Evolutionary conservation across 2,113 vertebrate genomes (phyloP).

Genomic region (Perccottus glenii): DNA sequence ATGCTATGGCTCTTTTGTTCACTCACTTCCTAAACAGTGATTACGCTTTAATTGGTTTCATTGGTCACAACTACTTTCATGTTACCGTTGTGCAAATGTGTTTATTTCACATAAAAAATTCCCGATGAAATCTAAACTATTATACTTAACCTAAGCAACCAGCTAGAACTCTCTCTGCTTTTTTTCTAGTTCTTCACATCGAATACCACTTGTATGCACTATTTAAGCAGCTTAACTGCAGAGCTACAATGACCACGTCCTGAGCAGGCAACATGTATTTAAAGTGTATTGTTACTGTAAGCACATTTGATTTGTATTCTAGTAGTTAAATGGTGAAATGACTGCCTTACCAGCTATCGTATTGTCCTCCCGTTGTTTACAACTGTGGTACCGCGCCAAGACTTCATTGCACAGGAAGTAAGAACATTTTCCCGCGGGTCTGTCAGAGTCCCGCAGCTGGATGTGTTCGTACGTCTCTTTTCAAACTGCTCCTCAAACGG

Average conservation of each 20-base stretch:
- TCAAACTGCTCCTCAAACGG: not conserved
- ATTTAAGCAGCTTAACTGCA: not conserved
- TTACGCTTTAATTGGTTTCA: too few species aligned
- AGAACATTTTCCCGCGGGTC: conserved; percentile 81
- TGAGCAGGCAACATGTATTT: not conserved
- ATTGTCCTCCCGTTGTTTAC: conserved; percentile 45
- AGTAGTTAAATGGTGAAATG: not conserved
- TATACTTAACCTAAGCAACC: too few species aligned
- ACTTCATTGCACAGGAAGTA: conserved; percentile 74
- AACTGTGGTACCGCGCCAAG: conserved; percentile 74
- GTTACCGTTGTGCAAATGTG: too few species aligned
- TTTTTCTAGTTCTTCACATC: not conserved
- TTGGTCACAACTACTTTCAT: too few species aligned
- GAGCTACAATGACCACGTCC: not conserved
- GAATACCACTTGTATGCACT: not conserved
- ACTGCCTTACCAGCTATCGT: conserved; percentile 27
- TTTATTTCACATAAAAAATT: too few species aligned
- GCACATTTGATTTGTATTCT: not conserved
- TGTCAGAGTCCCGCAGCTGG: conserved; percentile 21
- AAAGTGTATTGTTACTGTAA: not conserved
- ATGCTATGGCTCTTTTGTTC: too few species aligned
- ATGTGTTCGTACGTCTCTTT: not conserved
- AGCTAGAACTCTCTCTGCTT: too few species aligned
- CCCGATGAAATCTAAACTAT: too few species aligned
- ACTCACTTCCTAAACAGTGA: too few species aligned